These are phyloP conservation scores for Tetranychus truncatus DNA, from an alignment of 2,888 invertebrate genomes.

Conservation along the genomic window DNA sequence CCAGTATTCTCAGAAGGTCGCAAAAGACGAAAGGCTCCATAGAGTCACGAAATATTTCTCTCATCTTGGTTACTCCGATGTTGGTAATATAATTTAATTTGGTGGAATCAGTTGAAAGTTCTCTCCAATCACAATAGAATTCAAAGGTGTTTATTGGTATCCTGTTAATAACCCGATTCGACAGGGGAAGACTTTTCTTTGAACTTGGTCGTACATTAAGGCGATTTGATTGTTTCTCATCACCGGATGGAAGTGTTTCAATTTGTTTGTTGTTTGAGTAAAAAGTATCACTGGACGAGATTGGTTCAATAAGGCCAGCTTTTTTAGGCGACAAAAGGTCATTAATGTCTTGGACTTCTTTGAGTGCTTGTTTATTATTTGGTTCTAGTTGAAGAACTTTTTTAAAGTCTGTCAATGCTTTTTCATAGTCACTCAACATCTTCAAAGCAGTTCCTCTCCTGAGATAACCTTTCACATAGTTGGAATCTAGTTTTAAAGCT, in stretches of 20 bases:
- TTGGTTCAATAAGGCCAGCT: background rate
- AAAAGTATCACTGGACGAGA: background rate
- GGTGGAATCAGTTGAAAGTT: background rate
- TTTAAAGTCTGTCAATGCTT: background rate
- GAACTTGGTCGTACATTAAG: background rate
- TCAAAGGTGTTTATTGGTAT: background rate
- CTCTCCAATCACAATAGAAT: conserved; percentile 7
- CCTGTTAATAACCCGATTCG: background rate
- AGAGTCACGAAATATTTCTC: background rate
- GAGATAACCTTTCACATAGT: background rate
- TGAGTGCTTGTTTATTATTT: background rate
- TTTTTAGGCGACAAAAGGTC: background rate
- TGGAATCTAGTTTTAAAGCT: background rate
- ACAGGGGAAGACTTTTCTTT: background rate
- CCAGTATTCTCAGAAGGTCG: background rate
- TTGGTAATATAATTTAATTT: background rate
- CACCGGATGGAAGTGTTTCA: background rate
- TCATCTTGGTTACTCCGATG: background rate
- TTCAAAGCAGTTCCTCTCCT: background rate
- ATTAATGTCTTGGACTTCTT: background rate
- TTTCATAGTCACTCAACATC: background rate
- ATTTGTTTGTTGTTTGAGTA: background rate
- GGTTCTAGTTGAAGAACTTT: background rate
- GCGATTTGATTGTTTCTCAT: background rate
- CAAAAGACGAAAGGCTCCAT: background rate